Evolutionary conservation across 2,797 vertebrate genomes (phyloP).

Genomic region (Pithecia hirsuta): DNA sequence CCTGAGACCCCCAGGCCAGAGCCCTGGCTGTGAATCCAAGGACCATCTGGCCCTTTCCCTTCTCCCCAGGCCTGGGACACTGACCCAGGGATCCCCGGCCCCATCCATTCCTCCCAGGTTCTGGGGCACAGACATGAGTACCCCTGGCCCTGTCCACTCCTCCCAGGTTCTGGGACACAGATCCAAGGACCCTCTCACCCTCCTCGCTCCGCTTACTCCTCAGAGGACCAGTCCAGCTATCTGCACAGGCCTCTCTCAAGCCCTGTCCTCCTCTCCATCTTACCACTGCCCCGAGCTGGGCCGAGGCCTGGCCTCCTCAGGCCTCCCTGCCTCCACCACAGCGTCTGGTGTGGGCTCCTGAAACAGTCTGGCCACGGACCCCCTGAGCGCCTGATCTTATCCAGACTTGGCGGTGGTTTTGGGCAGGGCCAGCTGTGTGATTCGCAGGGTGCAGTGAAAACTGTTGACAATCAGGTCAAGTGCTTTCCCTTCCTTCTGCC

Average conservation of each 20-base stretch:
- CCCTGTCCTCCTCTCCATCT: neutral
- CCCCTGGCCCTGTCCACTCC: neutral
- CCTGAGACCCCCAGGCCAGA: neutral
- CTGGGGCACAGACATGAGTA: neutral
- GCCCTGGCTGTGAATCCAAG: neutral
- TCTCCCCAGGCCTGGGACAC: neutral
- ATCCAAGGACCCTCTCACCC: too few relatives aligned
- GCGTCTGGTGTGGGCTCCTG: neutral
- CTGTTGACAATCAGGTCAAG: too few relatives aligned
- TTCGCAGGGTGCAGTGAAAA: neutral
- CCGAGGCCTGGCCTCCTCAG: neutral
- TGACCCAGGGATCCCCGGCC: neutral
- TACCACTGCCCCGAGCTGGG: neutral
- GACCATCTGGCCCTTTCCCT: neutral
- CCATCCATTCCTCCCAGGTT: too few relatives aligned
- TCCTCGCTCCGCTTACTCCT: fast-evolving
- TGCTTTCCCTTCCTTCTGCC: too few relatives aligned
- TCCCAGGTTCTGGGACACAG: neutral
- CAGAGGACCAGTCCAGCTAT: neutral
- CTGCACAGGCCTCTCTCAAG: neutral
- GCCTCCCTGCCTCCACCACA: neutral
- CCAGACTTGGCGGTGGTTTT: neutral
- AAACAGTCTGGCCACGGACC: too few relatives aligned
- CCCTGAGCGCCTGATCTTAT: neutral
- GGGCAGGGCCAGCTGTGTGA: neutral